phyloP scores from a whole-genome alignment of 2,888 invertebrate species.

The Oxystoma pomonae region DNA sequence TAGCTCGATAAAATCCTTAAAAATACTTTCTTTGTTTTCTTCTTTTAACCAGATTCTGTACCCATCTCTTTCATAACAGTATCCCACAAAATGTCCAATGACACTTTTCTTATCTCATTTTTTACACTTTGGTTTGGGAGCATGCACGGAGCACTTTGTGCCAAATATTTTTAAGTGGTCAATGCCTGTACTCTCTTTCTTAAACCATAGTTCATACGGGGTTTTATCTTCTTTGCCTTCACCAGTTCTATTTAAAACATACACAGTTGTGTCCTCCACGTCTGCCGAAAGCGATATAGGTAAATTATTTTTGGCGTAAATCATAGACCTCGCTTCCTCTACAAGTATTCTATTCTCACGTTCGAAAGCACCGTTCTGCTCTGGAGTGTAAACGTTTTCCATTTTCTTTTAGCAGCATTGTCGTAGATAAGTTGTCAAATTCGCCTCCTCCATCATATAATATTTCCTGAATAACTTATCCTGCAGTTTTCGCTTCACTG shows the following conservation, averaged over 20 bases:
- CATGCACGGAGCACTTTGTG: neutral
- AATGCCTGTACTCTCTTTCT: neutral
- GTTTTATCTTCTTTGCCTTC: neutral
- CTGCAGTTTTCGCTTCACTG: neutral
- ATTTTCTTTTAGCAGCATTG: conserved; percentile 1
- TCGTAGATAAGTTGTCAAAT: neutral
- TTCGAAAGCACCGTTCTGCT: conserved; percentile 1
- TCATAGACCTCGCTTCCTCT: neutral
- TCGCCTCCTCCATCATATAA: neutral
- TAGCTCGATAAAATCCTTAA: neutral
- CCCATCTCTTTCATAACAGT: neutral
- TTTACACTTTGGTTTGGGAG: neutral
- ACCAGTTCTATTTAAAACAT: neutral
- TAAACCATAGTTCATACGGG: neutral
- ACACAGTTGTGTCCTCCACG: neutral
- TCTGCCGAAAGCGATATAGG: neutral
- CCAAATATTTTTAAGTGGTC: neutral
- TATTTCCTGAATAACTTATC: neutral
- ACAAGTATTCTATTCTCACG: neutral
- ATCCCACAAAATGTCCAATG: neutral
- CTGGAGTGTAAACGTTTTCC: conserved; percentile 8
- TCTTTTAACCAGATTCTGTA: neutral
- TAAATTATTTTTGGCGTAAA: neutral
- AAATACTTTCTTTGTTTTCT: neutral
- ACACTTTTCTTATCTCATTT: neutral